Base-by-base conservation (phyloP, 2,888 invertebrate species). In the Linyphia triangularis region DNA sequence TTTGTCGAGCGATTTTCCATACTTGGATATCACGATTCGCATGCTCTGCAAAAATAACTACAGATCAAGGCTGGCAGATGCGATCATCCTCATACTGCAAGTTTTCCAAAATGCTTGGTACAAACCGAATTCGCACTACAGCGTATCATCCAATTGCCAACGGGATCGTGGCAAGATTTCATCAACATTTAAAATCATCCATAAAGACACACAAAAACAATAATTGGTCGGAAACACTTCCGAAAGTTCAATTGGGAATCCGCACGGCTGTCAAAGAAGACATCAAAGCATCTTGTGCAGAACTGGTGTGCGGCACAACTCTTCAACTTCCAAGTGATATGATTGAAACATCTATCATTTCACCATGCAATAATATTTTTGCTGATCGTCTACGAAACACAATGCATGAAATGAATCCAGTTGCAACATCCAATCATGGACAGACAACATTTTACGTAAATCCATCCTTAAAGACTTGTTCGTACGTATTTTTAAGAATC, bases 331-430 rank as follows among this genome's bases (percentile, higher is more conserved):
- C 43, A 5, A 10, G 59, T 26, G 75, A 84, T 24, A 51, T 84
- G 43, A 22, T 84, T 0, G 67, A 65, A 19, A 33, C 24, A 37
- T 57, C 37, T 6, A n/a, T n/a, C n/a, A n/a, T n/a, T n/a, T n/a
- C n/a, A n/a, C n/a, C n/a, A n/a, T n/a, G n/a, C n/a, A n/a, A 5
- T 22, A n/a, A n/a, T n/a, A n/a, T n/a, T n/a, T n/a, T n/a, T 37
- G 65, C 67, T 4, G 16, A 30, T 19, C 22, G 37, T 9, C 67
- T 75, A 30, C 30, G 67, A 9, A 65, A 75, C n/a, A 24, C 7
- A 22, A 75, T 65, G 57, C 13, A 22, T n/a, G 24, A 65, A 24
- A 13, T 75, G 37, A 75, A 84, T 22, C 84, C 84, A 24, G n/a
- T 57, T 22, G 61, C 63, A 37, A 78, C 65, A 65, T 78, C 78